Evolutionary conservation across 2,113 vertebrate species (phyloP), one percentile per base, ranked within the genome.

Genomic region (Casuarius casuarius): DNA sequence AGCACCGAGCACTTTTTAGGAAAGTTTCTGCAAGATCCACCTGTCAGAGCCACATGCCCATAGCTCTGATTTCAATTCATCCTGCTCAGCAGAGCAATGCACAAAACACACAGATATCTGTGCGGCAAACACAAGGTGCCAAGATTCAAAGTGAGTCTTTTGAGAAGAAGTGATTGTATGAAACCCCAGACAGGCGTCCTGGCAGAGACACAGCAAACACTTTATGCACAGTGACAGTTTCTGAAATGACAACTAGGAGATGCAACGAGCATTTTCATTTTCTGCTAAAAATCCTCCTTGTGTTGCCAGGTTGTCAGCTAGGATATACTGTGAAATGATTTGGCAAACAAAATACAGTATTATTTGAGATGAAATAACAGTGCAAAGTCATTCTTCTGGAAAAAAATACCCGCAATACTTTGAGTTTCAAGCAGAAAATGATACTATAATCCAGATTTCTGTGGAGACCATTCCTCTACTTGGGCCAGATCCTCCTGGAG

Each of bases 391-490:
- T 51, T 42, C 65, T 31, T 14, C 42, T 38, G 65, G 58, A 38
- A 65, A 62, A 58, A 40, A 25, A 84, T 44, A 3, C 33, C 59
- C 35, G 35, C 51, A 59, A 10, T 31, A 44, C 10, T 58, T 40
- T 7, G 22, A 51, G 17, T 68, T 74, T 87, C 46, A 68, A 48
- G 29, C 26, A 54, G 38, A 67, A 65, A 62, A 51, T 5, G 7
- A 35, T 8, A 35, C 5, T 22, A 48, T 12, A 89, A 35, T 33
- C 10, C 29, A 49, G 14, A 40, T 68, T 28, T 40, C 66, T 79
- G 29, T 0, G 1, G 26, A 0, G 0, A 62, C 29, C 2, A 0
- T 73, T 42, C 61, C 52, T 40, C 12, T 52, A 23, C 73, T 48
- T 40, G 26, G 26, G 28, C 22, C 21, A 26, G 20, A 22, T n/a